phyloP scores from a whole-genome alignment of 2,888 invertebrate genomes.

The Cenopis cana region DNA sequence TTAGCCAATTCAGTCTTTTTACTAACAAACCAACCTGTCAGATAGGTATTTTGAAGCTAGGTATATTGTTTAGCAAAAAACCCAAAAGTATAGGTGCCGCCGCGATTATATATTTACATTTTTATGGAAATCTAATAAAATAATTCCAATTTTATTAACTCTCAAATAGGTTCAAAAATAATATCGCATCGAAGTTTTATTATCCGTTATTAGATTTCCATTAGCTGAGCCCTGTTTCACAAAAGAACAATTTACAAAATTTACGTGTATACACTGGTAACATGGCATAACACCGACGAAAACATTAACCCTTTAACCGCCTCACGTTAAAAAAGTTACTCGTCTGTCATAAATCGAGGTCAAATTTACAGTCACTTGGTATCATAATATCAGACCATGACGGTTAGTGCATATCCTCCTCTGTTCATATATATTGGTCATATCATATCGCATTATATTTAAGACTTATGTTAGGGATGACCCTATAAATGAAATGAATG shows the following conservation, averaged over 20 bases:
- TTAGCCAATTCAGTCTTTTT: slow-evolving; percentile 36
- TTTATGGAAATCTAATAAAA: slow-evolving; percentile 46
- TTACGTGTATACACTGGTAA: slow-evolving; percentile 6
- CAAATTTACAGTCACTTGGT: too few species aligned
- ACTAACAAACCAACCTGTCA: slow-evolving; percentile 47
- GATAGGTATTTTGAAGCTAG: slow-evolving; percentile 48
- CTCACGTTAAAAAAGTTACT: too few species aligned
- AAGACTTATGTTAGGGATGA: too few species aligned
- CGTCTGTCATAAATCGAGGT: too few species aligned
- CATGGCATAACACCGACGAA: background rate
- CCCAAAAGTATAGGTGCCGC: slow-evolving; percentile 51
- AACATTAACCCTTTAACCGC: too few species aligned
- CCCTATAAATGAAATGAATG: too few species aligned
- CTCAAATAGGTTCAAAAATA: background rate
- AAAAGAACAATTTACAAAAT: slow-evolving; percentile 12
- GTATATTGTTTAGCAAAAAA: slow-evolving; percentile 52
- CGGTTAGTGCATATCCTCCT: too few species aligned
- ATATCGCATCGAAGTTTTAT: too few species aligned
- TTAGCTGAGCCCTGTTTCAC: slow-evolving; percentile 9
- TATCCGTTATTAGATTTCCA: slow-evolving; percentile 27
- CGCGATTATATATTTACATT: slow-evolving; percentile 47
- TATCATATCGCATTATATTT: too few species aligned
- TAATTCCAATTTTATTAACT: background rate
- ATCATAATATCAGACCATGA: too few species aligned
- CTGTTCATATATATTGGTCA: too few species aligned